A percentile compares a stretch with the other conserved stretches of the same genome.
Conservation (phyloP, 2,797 vertebrate genomes). For the Cossypha niveicapilla region DNA sequence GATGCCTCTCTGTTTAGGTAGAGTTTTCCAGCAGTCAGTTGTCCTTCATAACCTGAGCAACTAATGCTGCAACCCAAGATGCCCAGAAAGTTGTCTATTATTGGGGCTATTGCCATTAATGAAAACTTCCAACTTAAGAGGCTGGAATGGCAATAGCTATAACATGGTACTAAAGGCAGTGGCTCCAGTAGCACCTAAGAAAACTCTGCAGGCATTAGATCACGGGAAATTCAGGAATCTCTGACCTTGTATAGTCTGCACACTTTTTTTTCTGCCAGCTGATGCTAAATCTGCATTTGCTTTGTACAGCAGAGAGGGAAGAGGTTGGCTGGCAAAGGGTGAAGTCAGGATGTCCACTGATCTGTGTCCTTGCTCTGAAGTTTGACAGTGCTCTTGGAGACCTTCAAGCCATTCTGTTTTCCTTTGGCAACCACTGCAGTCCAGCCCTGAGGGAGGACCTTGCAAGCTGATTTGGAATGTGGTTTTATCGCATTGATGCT, state of each 20-base stretch:
- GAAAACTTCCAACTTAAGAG: background rate
- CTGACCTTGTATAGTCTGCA: background rate
- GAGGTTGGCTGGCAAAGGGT: background rate
- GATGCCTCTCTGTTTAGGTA: background rate
- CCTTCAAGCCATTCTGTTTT: constrained; percentile 6
- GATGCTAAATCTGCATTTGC: background rate
- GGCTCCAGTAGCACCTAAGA: background rate
- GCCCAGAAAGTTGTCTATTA: background rate
- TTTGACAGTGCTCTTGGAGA: background rate
- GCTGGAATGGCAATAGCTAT: background rate
- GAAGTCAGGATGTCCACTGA: background rate
- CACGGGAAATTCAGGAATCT: background rate
- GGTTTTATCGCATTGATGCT: background rate
- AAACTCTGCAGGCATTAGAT: background rate
- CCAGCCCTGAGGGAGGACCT: background rate
- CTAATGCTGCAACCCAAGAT: background rate
- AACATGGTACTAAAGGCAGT: background rate
- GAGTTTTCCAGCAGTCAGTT: background rate
- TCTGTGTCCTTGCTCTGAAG: background rate
- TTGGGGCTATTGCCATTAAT: background rate
- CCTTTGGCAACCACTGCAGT: background rate
- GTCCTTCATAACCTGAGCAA: background rate
- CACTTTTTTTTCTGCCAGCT: background rate
- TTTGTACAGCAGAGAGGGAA: background rate
- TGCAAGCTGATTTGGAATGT: constrained; percentile 1